Conservation (phyloP, 2,888 invertebrate species). For the Lasioglossum vierecki region DNA sequence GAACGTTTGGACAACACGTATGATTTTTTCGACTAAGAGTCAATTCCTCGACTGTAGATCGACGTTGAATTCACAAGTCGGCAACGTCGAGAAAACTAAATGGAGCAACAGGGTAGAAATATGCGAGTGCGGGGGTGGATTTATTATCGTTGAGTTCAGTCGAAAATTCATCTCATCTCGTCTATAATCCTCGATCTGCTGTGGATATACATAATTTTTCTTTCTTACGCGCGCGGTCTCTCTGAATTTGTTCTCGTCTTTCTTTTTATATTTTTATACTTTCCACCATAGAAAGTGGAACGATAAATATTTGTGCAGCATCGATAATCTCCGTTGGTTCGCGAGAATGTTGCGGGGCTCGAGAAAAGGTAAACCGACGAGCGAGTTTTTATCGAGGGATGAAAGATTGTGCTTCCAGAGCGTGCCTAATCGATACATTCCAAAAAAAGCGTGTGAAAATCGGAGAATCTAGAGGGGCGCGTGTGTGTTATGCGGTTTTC, state of each 20-base stretch:
- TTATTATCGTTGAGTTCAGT: neutral
- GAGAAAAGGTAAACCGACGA: conserved; percentile 24
- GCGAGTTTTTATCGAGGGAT: conserved; percentile 33
- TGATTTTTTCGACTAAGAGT: neutral
- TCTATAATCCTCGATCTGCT: conserved; percentile 15
- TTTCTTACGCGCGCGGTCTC: conserved; percentile 6
- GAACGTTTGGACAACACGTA: neutral
- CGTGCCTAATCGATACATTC: conserved; percentile 70
- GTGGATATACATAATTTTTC: conserved; percentile 15
- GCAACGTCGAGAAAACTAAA: neutral
- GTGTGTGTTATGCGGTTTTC: conserved; percentile 60
- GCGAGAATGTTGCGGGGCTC: neutral
- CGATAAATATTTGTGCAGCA: conserved; percentile 40
- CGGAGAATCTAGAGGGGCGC: conserved; percentile 38
- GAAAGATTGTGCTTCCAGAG: conserved; percentile 60
- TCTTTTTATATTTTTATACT: conserved; percentile 38
- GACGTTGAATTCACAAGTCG: neutral
- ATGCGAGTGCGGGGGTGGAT: neutral
- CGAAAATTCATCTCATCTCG: neutral
- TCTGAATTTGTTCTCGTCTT: conserved; percentile 1
- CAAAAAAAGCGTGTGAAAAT: conserved; percentile 56
- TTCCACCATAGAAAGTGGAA: conserved; percentile 1
- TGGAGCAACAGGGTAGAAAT: conserved; percentile 8
- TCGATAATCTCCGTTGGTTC: conserved; percentile 4
- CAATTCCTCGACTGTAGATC: neutral